Conservation (phyloP, 2,113 vertebrate genomes). For the Eleginops maclovinus region DNA sequence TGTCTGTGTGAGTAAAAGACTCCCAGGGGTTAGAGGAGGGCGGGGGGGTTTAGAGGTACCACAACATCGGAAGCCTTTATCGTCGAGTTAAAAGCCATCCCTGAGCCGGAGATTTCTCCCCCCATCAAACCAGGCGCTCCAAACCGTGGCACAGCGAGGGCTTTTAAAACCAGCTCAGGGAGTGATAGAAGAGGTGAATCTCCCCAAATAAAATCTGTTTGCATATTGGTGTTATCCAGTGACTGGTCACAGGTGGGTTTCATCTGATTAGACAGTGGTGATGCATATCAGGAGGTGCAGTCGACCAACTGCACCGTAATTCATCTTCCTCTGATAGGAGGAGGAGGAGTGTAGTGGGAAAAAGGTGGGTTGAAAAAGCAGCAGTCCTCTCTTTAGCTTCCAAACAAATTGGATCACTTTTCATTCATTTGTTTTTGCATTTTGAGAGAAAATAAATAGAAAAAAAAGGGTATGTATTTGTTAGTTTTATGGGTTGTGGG, state of each 20-base stretch:
- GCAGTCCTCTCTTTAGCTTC: conserved; percentile 31
- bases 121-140: conserved; percentile 58
- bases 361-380: conserved; percentile 31
- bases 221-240: conserved; percentile 67
- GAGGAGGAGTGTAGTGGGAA: conserved; percentile 37
- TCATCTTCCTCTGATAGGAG: conserved; percentile 72
- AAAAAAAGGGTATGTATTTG: conserved; percentile 13
- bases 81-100: conserved; percentile 65
- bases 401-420: conserved; percentile 11
- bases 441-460: conserved; percentile 16
- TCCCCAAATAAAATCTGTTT: conserved; percentile 66
- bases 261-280: conserved; percentile 76
- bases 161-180: conserved; percentile 54
- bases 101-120: conserved; percentile 60
- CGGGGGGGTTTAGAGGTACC: conserved; percentile 40
- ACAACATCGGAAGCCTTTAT: conserved; percentile 74
- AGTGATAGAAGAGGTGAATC: conserved; percentile 54
- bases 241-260: conserved; percentile 77
- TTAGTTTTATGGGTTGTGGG: conserved; percentile 50
- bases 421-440: conserved; percentile 4
- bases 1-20: conserved; percentile 79
- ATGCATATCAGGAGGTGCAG: conserved; percentile 73
- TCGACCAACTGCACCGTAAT: conserved; percentile 68
- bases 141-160: conserved; percentile 51
- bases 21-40: conserved; percentile 68